These are phyloP conservation scores for Alfaro cultratus DNA, from an alignment of 2,797 vertebrate species.

Conservation along the genomic window DNA sequence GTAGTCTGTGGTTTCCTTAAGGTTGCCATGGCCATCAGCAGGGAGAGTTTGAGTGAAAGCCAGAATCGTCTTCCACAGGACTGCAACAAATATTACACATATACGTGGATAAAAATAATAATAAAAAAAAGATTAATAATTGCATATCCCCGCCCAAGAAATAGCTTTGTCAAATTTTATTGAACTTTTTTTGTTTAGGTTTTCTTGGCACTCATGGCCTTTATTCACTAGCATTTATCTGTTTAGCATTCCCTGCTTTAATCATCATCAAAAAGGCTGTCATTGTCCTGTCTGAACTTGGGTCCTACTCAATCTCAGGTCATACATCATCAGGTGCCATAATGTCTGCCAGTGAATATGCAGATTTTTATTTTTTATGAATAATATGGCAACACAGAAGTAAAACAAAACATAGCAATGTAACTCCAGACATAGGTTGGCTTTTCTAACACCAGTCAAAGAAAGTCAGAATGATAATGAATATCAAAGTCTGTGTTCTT, in stretches of 20 bases:
- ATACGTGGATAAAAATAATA: neutral
- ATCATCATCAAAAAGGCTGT: neutral
- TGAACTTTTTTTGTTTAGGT: neutral
- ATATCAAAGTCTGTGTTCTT: neutral
- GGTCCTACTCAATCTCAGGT: neutral
- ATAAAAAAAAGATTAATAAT: neutral
- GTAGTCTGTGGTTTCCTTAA: conserved; percentile 50
- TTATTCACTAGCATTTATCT: neutral
- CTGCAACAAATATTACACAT: neutral
- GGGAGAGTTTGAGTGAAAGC: conserved; percentile 18
- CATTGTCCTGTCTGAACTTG: neutral
- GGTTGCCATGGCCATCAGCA: conserved; percentile 34
- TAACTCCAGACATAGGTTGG: neutral
- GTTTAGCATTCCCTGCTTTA: neutral
- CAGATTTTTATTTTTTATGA: neutral
- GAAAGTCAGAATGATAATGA: neutral
- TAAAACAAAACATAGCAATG: neutral
- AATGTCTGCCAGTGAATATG: neutral
- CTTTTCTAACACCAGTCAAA: neutral
- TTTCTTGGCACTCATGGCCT: too few relatives aligned
- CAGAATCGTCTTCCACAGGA: conserved; percentile 12
- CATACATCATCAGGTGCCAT: neutral
- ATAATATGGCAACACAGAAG: neutral
- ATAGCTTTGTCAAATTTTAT: neutral
- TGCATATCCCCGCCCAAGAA: neutral